Evolutionary conservation across 2,113 vertebrate genomes (phyloP).

Genomic region (Conger conger): DNA sequence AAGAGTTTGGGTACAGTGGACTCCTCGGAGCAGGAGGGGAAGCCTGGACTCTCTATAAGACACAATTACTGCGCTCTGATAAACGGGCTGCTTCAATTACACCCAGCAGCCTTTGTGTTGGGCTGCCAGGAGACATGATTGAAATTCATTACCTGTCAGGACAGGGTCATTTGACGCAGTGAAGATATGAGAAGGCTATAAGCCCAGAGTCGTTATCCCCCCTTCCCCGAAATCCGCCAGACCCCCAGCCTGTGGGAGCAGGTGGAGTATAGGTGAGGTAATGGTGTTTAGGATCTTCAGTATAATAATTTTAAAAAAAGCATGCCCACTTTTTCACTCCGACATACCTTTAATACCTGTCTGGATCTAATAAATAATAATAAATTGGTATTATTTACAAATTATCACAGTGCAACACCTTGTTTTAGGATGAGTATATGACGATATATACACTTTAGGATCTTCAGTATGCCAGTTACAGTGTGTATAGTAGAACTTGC

Average conservation of each 20-base stretch:
- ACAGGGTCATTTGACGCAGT: constrained; percentile 54
- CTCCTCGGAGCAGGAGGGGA: neutral
- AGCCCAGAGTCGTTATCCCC: neutral
- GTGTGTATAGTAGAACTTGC: too few relatives aligned
- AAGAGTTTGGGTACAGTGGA: neutral
- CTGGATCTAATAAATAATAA: too few relatives aligned
- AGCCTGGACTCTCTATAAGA: constrained; percentile 38
- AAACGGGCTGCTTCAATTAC: constrained; percentile 54
- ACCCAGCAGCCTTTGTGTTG: constrained; percentile 36
- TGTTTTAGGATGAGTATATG: too few relatives aligned
- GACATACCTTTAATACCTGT: too few relatives aligned
- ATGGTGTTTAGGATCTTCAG: constrained; percentile 32
- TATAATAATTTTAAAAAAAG: too few relatives aligned
- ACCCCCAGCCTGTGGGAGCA: neutral
- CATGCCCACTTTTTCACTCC: too few relatives aligned
- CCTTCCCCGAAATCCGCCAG: neutral
- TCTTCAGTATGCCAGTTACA: neutral
- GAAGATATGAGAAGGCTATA: constrained; percentile 34
- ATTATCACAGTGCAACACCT: too few relatives aligned
- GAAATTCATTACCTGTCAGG: constrained; percentile 43
- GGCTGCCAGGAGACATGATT: constrained; percentile 38
- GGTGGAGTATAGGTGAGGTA: constrained; percentile 29
- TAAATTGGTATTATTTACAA: too few relatives aligned
- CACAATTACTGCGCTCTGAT: constrained; percentile 46
- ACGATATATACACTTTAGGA: too few relatives aligned